These are phyloP conservation scores for Eulithis prunata DNA, from an alignment of 2,888 invertebrate genomes.

Conservation along the genomic window DNA sequence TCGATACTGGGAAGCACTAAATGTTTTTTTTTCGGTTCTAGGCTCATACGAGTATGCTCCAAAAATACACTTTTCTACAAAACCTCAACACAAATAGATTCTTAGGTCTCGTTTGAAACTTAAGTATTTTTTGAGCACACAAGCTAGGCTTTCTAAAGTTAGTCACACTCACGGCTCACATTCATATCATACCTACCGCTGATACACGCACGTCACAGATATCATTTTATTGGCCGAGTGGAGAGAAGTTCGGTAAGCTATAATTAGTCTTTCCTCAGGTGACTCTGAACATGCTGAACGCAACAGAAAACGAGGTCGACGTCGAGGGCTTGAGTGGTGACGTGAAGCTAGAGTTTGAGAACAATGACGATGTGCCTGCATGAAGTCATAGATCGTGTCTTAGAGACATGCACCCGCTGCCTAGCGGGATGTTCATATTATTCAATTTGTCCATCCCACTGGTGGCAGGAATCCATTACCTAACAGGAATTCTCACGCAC, in stretches of 20 bases:
- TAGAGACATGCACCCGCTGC: constrained; percentile 20
- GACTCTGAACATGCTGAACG: constrained; percentile 96
- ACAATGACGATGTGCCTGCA: constrained; percentile 89
- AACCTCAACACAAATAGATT: too few species aligned
- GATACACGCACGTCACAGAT: neutral
- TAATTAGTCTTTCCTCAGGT: constrained; percentile 74
- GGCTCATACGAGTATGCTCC: too few species aligned
- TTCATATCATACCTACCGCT: neutral
- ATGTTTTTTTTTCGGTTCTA: neutral
- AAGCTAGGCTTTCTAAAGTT: too few species aligned
- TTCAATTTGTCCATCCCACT: neutral
- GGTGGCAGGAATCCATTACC: too few species aligned
- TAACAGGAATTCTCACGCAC: too few species aligned
- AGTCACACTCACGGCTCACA: neutral
- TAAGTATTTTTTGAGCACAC: too few species aligned
- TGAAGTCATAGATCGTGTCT: constrained; percentile 69
- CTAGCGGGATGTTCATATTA: neutral
- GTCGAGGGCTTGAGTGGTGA: constrained; percentile 92
- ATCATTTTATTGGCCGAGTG: neutral
- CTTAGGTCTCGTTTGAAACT: too few species aligned
- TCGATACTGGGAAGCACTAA: neutral
- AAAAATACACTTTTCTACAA: too few species aligned
- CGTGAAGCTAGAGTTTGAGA: constrained; percentile 91
- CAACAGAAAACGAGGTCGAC: constrained; percentile 95
- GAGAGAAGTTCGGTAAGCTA: neutral